These are phyloP conservation scores for Pseudomyrmex gracilis DNA, from an alignment of 1,140 invertebrate species.

Conservation along the genomic window DNA sequence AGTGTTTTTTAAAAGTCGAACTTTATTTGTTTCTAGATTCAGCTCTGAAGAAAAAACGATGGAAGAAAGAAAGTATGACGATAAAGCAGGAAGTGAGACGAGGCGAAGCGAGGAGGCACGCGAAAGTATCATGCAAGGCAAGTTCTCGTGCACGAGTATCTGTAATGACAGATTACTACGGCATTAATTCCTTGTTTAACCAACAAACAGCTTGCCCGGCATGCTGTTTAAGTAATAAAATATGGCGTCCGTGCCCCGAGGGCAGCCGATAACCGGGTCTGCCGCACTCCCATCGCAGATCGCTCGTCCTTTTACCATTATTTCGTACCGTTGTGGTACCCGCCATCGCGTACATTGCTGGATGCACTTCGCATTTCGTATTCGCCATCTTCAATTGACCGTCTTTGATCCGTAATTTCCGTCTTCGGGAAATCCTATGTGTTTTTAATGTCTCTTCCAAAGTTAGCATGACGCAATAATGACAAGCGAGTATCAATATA, in stretches of 20 bases:
- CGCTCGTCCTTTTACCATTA: slow-evolving; percentile 44
- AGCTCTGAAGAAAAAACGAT: neutral
- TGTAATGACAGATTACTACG: slow-evolving; percentile 78
- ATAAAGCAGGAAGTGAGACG: no score
- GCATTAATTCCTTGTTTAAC: slow-evolving; percentile 81
- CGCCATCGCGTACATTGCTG: slow-evolving; percentile 45
- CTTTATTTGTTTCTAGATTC: neutral
- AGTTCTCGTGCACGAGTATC: slow-evolving; percentile 69
- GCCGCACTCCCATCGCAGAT: neutral
- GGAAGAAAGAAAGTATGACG: slow-evolving; percentile 18
- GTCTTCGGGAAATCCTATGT: slow-evolving; percentile 23
- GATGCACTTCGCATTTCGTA: slow-evolving; percentile 50
- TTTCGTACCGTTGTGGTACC: slow-evolving; percentile 34
- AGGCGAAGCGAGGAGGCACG: slow-evolving; percentile 29
- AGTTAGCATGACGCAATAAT: slow-evolving; percentile 1
- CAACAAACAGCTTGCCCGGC: slow-evolving; percentile 78
- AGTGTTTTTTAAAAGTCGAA: neutral
- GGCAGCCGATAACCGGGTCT: slow-evolving; percentile 55
- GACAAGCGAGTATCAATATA: neutral
- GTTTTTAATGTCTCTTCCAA: neutral
- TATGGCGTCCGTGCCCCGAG: slow-evolving; percentile 74
- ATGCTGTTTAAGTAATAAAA: slow-evolving; percentile 80
- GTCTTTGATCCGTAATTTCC: slow-evolving; percentile 54
- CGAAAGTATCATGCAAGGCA: slow-evolving; percentile 55
- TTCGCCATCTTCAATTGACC: slow-evolving; percentile 62